Conservation (phyloP, 2,113 vertebrate species). For the Sebastes schlegelii region DNA sequence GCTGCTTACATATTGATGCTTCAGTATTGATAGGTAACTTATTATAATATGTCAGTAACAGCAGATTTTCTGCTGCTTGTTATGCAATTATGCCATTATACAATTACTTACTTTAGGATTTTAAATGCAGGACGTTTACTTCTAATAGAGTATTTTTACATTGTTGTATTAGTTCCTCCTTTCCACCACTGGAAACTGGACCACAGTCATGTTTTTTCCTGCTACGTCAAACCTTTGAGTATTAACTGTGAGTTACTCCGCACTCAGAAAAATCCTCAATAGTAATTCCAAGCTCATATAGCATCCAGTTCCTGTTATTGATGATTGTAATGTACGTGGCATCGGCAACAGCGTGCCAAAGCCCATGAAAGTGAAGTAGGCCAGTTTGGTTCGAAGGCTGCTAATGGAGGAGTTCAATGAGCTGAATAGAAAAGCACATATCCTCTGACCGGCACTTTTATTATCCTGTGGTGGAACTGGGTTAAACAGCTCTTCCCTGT, state of each 20-base stretch:
- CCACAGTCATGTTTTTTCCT: not conserved
- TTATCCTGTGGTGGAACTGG: slow-evolving; percentile 39
- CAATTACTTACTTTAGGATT: not conserved
- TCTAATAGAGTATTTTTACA: not conserved
- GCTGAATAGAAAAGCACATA: slow-evolving; percentile 37
- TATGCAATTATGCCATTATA: too few species aligned
- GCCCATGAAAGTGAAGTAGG: slow-evolving; percentile 37
- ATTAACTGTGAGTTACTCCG: not conserved
- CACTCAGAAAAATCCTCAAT: slow-evolving; percentile 2
- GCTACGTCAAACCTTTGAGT: not conserved
- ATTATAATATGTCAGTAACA: too few species aligned
- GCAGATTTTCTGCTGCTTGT: too few species aligned
- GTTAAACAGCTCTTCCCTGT: slow-evolving; percentile 43
- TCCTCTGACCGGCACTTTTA: slow-evolving; percentile 41
- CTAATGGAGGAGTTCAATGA: slow-evolving; percentile 64
- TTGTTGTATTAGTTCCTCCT: not conserved
- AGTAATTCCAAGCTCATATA: slow-evolving; percentile 1
- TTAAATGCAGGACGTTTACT: not conserved
- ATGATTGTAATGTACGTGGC: slow-evolving; percentile 5
- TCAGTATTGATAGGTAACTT: too few species aligned
- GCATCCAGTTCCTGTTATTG: slow-evolving; percentile 3
- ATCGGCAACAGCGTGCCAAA: not conserved
- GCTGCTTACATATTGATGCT: too few species aligned
- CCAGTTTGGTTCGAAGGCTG: slow-evolving; percentile 43
- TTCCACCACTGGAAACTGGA: not conserved